Evolutionary conservation across 2,797 vertebrate genomes (phyloP), one percentile per base, ranked within the genome.

Genomic region (Gobio occitaniae): DNA sequence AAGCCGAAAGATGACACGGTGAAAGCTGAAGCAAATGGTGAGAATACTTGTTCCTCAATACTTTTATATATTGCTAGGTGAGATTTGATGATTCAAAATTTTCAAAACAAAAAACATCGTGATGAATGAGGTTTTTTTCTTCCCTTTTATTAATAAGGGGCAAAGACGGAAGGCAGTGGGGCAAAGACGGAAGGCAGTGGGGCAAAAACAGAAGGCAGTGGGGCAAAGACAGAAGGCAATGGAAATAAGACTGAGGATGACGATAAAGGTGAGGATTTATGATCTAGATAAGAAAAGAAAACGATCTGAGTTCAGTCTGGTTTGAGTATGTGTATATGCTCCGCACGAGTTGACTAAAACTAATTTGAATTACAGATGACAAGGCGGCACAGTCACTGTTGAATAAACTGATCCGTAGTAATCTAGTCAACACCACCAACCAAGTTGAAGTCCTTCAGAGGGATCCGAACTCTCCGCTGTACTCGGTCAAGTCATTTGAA

Each of bases 361-460:
- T 82, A 15, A 52, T 82, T 83, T 38, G 84, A 84, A 17, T 77
- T 86, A 80, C 93, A 99, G 97, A 98, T 41, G 97, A 99, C 93
- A 97, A 96, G 93, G 98, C 98, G 0, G 96, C 98, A 17, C 97
- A 99, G 93, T 99, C 98, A 0, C 88, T 99, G 54, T 87, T 99
- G 80, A 99, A 99, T 92, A 99, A 99, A 88, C 91, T 99, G 65
- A 99, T 99, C 63, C 95, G 98, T 68, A 99, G 95, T 91, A 99
- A 99, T 94, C 93, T 99, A 52, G 98, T 99, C 0, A 97, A 97
- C 90, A 99, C 96, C 19, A 98, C 96, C 0, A 97, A 99, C 85
- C 97, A 99, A 89, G 98, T 99, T 88, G 98, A 99, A 92, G 98
- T 99, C 87, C 95, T 99, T 76, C 98, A 99, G 92, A 94, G 97